Base-by-base conservation (phyloP, 2,888 invertebrate species). In the Dorcus hopei region DNA sequence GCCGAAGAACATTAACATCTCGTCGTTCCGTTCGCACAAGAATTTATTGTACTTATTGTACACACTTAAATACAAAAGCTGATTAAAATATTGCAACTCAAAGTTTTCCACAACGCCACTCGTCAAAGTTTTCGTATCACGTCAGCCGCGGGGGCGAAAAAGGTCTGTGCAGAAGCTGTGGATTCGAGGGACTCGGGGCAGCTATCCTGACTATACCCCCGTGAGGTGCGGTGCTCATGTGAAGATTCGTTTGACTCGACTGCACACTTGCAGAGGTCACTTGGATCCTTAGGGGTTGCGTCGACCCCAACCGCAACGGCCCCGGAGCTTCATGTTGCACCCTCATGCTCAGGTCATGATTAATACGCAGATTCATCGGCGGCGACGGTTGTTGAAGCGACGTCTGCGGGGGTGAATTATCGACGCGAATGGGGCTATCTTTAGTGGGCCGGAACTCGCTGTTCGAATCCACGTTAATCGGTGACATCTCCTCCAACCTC, bases 131-230 rank as follows among this genome's bases (percentile, higher is more conserved):
- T 42, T 65, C 68, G 69, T 79, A 79, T 79, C 79, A 79, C 79
- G 79, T 79, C 65, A 79, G 68, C 64, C 78, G 71, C 9, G 77
- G 70, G 26, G 79, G 79, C 48, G 79, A 79, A 66, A 79, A 79
- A 51, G 79, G 79, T 67, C 79, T 70, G 64, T 79, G 79, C 56
- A 79, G 64, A 11, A 72, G 74, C 23, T 72, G 73, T 26, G 70
- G 70, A 55, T 67, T 70, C 38, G 67, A 61, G 3, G 77, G 73
- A 54, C 72, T 76, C n/a, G 74, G 73, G 8, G 76, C 72, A 6
- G 78, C 78, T 68, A 79, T 78, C 63, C 79, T 66, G 11, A 78
- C 77, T 39, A 79, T 79, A 5, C 77, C 78, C 23, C 72, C 71
- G 57, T 74, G 74, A 3, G 52, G 47, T 6, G 53, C 49, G 14